Conservation (phyloP, 2,113 vertebrate genomes). For the Dicaeum eximium region DNA sequence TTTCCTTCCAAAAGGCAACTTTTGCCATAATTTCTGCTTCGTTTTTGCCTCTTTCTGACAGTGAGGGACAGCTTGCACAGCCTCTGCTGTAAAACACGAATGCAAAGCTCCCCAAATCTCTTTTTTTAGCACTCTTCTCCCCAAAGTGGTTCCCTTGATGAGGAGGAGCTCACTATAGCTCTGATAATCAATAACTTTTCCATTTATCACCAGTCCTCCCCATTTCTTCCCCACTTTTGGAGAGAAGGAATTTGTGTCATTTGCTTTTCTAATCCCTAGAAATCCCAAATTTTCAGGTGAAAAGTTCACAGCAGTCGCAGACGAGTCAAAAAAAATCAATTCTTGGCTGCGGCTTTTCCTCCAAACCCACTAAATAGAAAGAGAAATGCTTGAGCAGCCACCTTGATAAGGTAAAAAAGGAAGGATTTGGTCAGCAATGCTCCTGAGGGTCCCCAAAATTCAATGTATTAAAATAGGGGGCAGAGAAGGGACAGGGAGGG, state of each 20-base stretch:
- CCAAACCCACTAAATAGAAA: background rate
- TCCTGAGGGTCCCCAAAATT: background rate
- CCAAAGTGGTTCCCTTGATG: background rate
- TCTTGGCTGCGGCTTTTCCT: background rate
- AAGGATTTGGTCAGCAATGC: background rate
- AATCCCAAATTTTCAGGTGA: background rate
- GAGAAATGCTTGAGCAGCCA: background rate
- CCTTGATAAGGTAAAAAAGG: background rate
- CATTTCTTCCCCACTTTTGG: background rate
- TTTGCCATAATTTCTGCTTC: constrained; percentile 12
- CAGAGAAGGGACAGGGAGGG: background rate
- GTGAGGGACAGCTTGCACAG: background rate
- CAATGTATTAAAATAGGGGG: background rate
- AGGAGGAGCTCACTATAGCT: background rate
- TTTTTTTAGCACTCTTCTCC: background rate
- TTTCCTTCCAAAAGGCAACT: constrained; percentile 6
- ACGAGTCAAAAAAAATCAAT: background rate
- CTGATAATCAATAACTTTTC: background rate
- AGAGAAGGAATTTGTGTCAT: background rate
- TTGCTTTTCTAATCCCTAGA: background rate
- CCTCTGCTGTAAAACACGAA: background rate
- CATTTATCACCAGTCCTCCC: background rate
- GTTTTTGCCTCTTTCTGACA: background rate
- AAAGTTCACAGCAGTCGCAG: background rate
- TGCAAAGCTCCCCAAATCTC: background rate